These are phyloP conservation scores for Watsonalla binaria DNA, from an alignment of 2,888 invertebrate species.

Conservation along the genomic window DNA sequence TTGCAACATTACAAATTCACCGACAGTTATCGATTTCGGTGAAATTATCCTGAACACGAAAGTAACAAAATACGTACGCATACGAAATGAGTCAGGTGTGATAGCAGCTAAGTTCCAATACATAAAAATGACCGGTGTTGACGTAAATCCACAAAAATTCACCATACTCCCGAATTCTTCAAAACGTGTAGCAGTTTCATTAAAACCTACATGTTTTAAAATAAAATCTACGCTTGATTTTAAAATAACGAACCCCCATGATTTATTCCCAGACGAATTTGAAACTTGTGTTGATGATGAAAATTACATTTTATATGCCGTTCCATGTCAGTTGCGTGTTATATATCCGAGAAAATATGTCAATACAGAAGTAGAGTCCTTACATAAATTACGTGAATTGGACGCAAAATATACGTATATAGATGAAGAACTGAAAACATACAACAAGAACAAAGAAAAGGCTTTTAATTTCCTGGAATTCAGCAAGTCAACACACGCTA, in stretches of 20 bases:
- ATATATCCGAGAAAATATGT: constrained; percentile 32
- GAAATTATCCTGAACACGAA: constrained; percentile 54
- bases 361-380: constrained; percentile 40
- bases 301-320: constrained; percentile 44
- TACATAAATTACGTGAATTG: constrained; percentile 52
- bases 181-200: constrained; percentile 37
- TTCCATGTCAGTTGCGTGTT: constrained; percentile 41
- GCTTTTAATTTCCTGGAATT: constrained; percentile 37
- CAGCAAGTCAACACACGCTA: constrained; percentile 31
- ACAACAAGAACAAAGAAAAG: constrained; percentile 28
- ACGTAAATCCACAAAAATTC: constrained; percentile 55
- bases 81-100: constrained; percentile 62
- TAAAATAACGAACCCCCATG: constrained; percentile 49
- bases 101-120: constrained; percentile 60
- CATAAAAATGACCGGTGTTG: constrained; percentile 51
- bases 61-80: constrained; percentile 50
- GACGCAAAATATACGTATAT: constrained; percentile 47
- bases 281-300: constrained; percentile 15
- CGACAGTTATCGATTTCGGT: constrained; percentile 65
- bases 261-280: constrained; percentile 14
- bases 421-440: constrained; percentile 31
- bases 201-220: constrained; percentile 50
- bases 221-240: constrained; percentile 40
- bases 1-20: constrained; percentile 63
- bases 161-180: constrained; percentile 54